Conservation (phyloP, 30 jellyfish, hydroid and myxozoan species). For the Hydra vulgaris region DNA sequence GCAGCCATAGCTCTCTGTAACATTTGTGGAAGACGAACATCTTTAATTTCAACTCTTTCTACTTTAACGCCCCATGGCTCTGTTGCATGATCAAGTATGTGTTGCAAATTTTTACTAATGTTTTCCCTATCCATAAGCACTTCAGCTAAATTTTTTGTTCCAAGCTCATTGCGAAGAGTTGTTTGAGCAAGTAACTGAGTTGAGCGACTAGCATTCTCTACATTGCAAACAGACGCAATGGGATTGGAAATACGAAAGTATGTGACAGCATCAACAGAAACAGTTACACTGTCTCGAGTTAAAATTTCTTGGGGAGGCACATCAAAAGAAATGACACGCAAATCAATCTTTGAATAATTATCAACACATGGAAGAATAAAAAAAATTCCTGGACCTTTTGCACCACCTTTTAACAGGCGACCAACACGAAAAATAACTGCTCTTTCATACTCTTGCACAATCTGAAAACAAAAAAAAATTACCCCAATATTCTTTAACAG, state of each 20-base stretch:
- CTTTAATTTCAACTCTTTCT: constrained; percentile 83
- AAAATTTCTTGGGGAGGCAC: constrained; percentile 95
- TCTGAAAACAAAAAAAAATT: constrained; percentile 21
- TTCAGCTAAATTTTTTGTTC: constrained; percentile 80
- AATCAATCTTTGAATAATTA: no score
- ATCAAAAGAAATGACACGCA: constrained; percentile 79
- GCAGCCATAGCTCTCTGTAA: constrained; percentile 98
- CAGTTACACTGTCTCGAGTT: constrained; percentile 91
- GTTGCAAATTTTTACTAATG: constrained; percentile 49
- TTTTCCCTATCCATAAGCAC: constrained; percentile 66
- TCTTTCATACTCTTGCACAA: constrained; percentile 92
- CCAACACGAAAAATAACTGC: constrained; percentile 96
- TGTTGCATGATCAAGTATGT: constrained; percentile 70
- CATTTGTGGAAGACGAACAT: constrained; percentile 63
- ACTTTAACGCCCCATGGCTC: constrained; percentile 92
- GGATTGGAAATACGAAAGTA: constrained; percentile 86
- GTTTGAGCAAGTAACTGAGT: constrained; percentile 88
- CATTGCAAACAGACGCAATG: constrained; percentile 73
- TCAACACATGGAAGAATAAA: no score
- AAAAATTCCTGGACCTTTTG: no score
- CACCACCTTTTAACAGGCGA: constrained; percentile 73
- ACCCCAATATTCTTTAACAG: neutral
- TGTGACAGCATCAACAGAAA: constrained; percentile 95
- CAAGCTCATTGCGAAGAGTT: constrained; percentile 79
- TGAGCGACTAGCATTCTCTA: constrained; percentile 88